These are phyloP conservation scores for Rhipidura dahli DNA, from an alignment of 2,113 vertebrate genomes.

Conservation along the genomic window DNA sequence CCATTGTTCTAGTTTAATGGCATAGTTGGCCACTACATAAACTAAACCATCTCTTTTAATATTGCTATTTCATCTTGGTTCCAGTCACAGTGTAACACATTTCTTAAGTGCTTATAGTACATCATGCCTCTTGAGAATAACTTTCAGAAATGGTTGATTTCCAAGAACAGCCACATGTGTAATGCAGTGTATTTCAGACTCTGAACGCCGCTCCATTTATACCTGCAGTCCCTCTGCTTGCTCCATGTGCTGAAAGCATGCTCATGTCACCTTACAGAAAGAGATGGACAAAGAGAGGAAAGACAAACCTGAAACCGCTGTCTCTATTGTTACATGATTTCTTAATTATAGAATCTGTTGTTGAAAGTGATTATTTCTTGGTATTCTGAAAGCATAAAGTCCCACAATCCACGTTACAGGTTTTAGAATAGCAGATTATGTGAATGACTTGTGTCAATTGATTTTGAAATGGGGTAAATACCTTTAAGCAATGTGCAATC, in stretches of 20 bases:
- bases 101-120: slow-evolving; percentile 71
- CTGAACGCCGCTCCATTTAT: not conserved
- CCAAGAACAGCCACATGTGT: slow-evolving; percentile 69
- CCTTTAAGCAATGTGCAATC: slow-evolving; percentile 37
- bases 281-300: slow-evolving; percentile 21
- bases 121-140: slow-evolving; percentile 63
- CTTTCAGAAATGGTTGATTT: slow-evolving; percentile 71
- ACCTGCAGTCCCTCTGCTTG: not conserved
- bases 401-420: not conserved
- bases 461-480: slow-evolving; percentile 48
- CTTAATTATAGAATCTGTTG: slow-evolving; percentile 50
- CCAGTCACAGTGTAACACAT: slow-evolving; percentile 67
- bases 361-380: slow-evolving; percentile 58
- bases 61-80: slow-evolving; percentile 73
- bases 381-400: slow-evolving; percentile 14
- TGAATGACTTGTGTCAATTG: slow-evolving; percentile 10
- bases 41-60: slow-evolving; percentile 70
- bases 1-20: slow-evolving; percentile 78
- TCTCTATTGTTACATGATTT: slow-evolving; percentile 23
- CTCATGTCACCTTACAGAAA: not conserved
- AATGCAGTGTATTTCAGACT: slow-evolving; percentile 1
- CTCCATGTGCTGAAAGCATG: not conserved
- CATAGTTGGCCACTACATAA: slow-evolving; percentile 74
- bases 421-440: slow-evolving; percentile 45
- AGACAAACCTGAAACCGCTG: slow-evolving; percentile 7